Percentiles rank a stretch among this genome's conserved stretches.
Conservation (phyloP, 2,888 invertebrate genomes). For the Adelphocoris suturalis region DNA sequence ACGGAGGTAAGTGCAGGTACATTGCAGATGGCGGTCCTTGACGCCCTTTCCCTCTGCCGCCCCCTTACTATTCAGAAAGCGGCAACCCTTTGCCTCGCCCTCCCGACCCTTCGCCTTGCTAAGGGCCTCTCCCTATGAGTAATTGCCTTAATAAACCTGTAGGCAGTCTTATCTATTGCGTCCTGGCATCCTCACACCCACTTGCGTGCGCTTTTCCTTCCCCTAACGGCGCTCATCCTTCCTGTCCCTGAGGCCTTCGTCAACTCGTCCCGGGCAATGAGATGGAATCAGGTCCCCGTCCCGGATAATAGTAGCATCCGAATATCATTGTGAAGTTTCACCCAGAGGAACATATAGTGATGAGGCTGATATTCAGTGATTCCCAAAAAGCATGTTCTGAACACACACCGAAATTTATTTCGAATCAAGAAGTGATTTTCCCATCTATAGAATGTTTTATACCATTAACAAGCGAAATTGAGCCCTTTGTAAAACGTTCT, state of each 20-base stretch:
- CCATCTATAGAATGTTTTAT: too few relatives aligned
- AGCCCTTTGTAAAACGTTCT: too few relatives aligned
- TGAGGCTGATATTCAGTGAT: too few relatives aligned
- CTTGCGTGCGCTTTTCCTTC: background rate
- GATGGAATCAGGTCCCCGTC: background rate
- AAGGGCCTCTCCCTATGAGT: slow-evolving; percentile 37
- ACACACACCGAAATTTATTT: too few relatives aligned
- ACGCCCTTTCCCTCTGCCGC: background rate
- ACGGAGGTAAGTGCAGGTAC: slow-evolving; percentile 49
- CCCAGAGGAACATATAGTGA: too few relatives aligned
- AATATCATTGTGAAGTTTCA: too few relatives aligned
- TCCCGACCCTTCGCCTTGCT: background rate
- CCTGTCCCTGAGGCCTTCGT: slow-evolving; percentile 7
- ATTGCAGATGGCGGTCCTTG: slow-evolving; percentile 48
- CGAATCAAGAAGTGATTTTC: too few relatives aligned
- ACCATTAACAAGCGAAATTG: too few relatives aligned
- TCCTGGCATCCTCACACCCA: background rate
- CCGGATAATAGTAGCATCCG: background rate
- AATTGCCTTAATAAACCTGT: slow-evolving; percentile 52
- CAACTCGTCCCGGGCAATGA: background rate
- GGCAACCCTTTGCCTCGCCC: background rate
- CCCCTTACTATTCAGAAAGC: slow-evolving; percentile 4
- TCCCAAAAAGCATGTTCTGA: too few relatives aligned
- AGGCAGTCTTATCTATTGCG: slow-evolving; percentile 44
- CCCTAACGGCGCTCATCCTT: background rate